A percentile compares a stretch with the other conserved stretches of the same genome.
phyloP scores from a whole-genome alignment of 2,113 vertebrate genomes.

The Trichechus manatus region DNA sequence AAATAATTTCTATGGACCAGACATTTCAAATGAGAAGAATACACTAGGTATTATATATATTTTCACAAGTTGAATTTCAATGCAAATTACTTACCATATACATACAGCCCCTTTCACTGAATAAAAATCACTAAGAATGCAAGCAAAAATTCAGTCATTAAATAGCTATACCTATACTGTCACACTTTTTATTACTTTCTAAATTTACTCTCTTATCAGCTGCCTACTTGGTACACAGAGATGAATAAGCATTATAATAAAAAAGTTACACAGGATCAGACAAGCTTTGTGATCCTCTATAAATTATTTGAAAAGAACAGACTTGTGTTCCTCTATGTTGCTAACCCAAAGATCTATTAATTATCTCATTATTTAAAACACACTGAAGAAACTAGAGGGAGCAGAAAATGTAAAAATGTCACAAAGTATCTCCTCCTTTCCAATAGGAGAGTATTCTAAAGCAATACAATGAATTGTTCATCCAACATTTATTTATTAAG shows the following conservation, averaged over 20 bases:
- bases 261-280: neutral
- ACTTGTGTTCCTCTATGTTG: neutral
- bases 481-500: neutral
- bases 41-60: neutral
- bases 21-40: conserved; percentile 52
- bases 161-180: neutral
- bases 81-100: conserved; percentile 58
- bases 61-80: conserved; percentile 44
- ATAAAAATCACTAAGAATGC: conserved; percentile 50
- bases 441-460: neutral
- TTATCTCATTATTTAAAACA: conserved; percentile 40
- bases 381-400: conserved; percentile 39
- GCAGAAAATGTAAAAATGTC: neutral
- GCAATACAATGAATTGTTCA: neutral
- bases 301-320: neutral
- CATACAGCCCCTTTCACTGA: conserved; percentile 10
- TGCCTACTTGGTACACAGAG: conserved; percentile 26
- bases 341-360: conserved; percentile 5
- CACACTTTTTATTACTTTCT: conserved; percentile 26
- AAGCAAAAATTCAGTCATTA: conserved; percentile 48
- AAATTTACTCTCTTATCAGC: conserved; percentile 18
- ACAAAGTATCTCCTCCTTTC: conserved; percentile 20
- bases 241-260: neutral
- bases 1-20: conserved; percentile 37
- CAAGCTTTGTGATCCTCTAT: neutral